Conservation (phyloP, 2,888 invertebrate genomes). For the Agapetus fuscipes region DNA sequence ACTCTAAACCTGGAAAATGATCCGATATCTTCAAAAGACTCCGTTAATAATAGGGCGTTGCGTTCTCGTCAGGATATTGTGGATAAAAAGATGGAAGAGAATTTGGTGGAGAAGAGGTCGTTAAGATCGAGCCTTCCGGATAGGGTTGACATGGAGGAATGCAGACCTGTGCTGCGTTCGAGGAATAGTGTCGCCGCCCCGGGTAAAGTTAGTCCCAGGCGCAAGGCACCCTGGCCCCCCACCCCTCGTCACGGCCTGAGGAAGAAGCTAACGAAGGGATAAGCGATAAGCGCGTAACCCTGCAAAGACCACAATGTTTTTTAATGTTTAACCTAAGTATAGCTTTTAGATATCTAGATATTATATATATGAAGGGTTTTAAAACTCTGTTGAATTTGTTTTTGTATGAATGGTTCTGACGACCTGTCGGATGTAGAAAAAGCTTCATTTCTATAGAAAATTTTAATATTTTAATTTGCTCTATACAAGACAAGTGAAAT, state of each 20-base stretch:
- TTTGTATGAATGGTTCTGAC: no score
- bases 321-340: no score
- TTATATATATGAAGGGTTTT: no score
- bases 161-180: constrained; percentile 17
- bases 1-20: constrained; percentile 17
- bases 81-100: constrained; percentile 10
- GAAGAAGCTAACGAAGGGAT: constrained; percentile 29
- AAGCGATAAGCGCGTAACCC: no score
- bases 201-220: constrained; percentile 11
- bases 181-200: constrained; percentile 17
- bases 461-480: no score
- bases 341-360: no score
- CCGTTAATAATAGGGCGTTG: constrained; percentile 7
- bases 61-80: constrained; percentile 13
- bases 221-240: constrained; percentile 34
- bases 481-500: no score
- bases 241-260: constrained; percentile 38
- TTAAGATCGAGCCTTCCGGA: constrained; percentile 12
- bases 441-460: no score
- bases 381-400: no score
- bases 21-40: constrained; percentile 1
- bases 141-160: constrained; percentile 5
- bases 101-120: constrained; percentile 9
- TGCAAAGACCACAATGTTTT: no score
- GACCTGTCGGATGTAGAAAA: no score